phyloP scores from a whole-genome alignment of 1,140 invertebrate genomes.

The Brachionus angularis region DNA sequence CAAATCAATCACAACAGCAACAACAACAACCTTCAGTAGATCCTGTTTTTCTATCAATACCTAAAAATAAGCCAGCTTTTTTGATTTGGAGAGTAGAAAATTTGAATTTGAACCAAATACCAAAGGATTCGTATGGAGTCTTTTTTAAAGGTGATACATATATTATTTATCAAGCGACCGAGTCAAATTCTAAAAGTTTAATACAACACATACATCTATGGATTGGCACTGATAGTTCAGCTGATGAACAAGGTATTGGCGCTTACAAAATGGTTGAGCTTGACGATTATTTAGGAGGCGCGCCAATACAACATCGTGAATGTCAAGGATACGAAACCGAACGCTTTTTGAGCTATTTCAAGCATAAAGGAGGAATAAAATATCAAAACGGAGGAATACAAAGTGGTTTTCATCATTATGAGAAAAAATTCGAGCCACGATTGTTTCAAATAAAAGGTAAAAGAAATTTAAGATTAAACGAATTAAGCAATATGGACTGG shows the following conservation, averaged over 20 bases:
- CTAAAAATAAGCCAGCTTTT: conserved; percentile 21
- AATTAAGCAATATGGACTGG: conserved; percentile 68
- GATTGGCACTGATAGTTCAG: conserved; percentile 65
- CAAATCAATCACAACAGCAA: no score
- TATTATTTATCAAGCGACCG: conserved; percentile 46
- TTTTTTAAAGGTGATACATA: conserved; percentile 57
- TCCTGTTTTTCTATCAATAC: neutral
- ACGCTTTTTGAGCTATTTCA: conserved; percentile 74
- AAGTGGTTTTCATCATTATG: conserved; percentile 79
- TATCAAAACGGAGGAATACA: conserved; percentile 76
- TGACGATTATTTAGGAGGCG: conserved; percentile 75
- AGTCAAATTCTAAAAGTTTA: neutral
- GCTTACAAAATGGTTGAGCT: conserved; percentile 77
- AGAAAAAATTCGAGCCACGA: conserved; percentile 66
- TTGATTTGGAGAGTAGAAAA: conserved; percentile 41
- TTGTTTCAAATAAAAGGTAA: conserved; percentile 85
- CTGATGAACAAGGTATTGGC: conserved; percentile 77
- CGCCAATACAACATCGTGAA: conserved; percentile 79
- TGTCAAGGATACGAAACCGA: conserved; percentile 66
- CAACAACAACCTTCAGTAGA: neutral
- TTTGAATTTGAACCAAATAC: conserved; percentile 46
- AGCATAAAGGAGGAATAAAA: conserved; percentile 60
- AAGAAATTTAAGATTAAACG: conserved; percentile 72
- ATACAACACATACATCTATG: conserved; percentile 75
- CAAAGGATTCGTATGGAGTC: conserved; percentile 48